Evolutionary conservation across 2,113 vertebrate genomes (phyloP).

Genomic region (Scartelaos histophorus): DNA sequence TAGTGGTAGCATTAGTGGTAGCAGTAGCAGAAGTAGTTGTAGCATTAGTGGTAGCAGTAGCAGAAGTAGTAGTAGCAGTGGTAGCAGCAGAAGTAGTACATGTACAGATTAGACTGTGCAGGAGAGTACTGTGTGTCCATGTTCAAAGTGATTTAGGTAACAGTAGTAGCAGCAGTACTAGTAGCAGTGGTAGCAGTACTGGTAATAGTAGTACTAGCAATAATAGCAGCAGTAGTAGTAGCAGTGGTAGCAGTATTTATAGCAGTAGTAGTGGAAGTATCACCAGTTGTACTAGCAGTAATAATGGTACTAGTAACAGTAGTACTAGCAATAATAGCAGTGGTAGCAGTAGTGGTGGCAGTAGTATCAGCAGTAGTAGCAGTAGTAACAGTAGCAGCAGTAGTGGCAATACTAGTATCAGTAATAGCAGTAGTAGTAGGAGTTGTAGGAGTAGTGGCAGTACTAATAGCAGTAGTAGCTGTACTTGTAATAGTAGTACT

Average conservation of each 20-base stretch:
- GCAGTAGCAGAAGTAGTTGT: background rate
- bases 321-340: background rate
- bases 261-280: too few species aligned
- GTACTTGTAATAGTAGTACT: background rate
- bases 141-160: background rate
- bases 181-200: background rate
- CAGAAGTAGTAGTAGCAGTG: background rate
- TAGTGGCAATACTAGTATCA: background rate
- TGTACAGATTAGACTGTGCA: too few species aligned
- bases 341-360: background rate
- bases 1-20: background rate
- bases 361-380: background rate
- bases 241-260: too few species aligned
- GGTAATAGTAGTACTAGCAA: too few species aligned
- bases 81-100: background rate
- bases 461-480: background rate
- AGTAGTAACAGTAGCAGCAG: background rate
- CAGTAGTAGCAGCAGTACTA: background rate
- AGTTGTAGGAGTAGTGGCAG: background rate
- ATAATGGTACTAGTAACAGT: background rate
- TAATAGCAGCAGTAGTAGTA: too few species aligned
- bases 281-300: too few species aligned
- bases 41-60: background rate
- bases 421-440: background rate
- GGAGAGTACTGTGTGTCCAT: background rate